Evolutionary conservation across 2,888 invertebrate genomes (phyloP).

Genomic region (Dyspetes luteomarginatus): DNA sequence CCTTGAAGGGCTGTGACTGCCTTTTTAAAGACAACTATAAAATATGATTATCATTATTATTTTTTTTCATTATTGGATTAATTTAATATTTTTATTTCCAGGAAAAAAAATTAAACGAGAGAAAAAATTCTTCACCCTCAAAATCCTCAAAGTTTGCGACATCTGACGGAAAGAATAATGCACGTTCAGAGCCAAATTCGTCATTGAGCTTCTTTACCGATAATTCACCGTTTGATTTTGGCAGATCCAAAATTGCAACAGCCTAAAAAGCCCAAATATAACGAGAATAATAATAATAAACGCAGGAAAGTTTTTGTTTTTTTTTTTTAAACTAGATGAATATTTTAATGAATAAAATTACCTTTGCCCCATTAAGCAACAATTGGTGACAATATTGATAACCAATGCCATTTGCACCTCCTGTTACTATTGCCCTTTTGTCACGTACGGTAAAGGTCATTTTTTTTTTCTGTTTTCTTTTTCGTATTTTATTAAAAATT

Average conservation of each 20-base stretch:
- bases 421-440: conserved; percentile 82
- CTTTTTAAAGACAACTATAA: conserved; percentile 82
- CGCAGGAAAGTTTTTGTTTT: not conserved
- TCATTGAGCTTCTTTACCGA: conserved; percentile 82
- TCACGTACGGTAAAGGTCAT: conserved; percentile 60
- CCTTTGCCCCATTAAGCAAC: conserved; percentile 82
- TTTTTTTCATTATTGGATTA: not conserved
- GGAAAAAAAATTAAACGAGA: not conserved
- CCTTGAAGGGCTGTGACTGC: conserved; percentile 81
- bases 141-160: conserved; percentile 83
- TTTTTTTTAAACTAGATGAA: not conserved
- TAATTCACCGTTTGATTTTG: conserved; percentile 81
- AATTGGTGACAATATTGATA: conserved; percentile 83
- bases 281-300: not conserved
- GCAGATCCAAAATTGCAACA: conserved; percentile 81
- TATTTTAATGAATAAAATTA: conserved; percentile 43
- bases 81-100: not conserved
- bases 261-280: conserved; percentile 57
- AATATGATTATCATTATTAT: conserved; percentile 13
- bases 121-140: conserved; percentile 76
- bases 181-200: conserved; percentile 83
- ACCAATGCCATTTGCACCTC: conserved; percentile 85
- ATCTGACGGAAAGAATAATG: conserved; percentile 84
- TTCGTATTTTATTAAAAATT: not conserved
- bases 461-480: too few relatives aligned